These are phyloP conservation scores for Macrophya alboannulata DNA, from an alignment of 2,888 invertebrate species.

Conservation along the genomic window DNA sequence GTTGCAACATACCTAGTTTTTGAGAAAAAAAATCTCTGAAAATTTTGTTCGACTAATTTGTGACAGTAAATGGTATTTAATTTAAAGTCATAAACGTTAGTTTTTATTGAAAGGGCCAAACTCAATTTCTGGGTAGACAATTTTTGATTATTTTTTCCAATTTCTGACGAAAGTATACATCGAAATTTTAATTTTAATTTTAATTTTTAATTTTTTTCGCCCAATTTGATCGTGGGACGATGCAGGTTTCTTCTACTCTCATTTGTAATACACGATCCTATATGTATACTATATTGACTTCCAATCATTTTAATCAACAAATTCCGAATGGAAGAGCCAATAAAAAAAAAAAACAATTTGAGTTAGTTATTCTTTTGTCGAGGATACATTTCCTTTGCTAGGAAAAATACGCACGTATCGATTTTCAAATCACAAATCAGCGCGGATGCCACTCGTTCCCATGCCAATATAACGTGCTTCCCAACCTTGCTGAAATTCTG, in stretches of 20 bases:
- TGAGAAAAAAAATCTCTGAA: too few species aligned
- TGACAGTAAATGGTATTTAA: too few species aligned
- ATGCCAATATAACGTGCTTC: conserved; percentile 11
- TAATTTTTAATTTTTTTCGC: too few species aligned
- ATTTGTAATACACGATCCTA: not conserved
- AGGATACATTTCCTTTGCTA: not conserved
- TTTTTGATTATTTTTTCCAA: too few species aligned
- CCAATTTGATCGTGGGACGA: not conserved
- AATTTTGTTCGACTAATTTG: too few species aligned
- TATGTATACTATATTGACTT: too few species aligned
- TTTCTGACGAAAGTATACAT: too few species aligned
- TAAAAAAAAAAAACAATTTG: not conserved
- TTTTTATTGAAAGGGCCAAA: too few species aligned
- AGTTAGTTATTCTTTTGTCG: not conserved
- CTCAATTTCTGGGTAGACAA: too few species aligned
- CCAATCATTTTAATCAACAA: not conserved
- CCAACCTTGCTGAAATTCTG: not conserved
- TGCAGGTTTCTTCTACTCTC: not conserved
- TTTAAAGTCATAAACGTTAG: too few species aligned
- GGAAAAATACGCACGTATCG: conserved; percentile 7
- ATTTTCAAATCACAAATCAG: conserved; percentile 28
- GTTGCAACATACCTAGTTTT: too few species aligned
- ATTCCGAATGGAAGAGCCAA: not conserved
- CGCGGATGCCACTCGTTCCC: not conserved
- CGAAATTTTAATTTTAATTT: not conserved